These are phyloP conservation scores for Piscicola geometra DNA, from an alignment of 2,888 invertebrate species.

Conservation along the genomic window DNA sequence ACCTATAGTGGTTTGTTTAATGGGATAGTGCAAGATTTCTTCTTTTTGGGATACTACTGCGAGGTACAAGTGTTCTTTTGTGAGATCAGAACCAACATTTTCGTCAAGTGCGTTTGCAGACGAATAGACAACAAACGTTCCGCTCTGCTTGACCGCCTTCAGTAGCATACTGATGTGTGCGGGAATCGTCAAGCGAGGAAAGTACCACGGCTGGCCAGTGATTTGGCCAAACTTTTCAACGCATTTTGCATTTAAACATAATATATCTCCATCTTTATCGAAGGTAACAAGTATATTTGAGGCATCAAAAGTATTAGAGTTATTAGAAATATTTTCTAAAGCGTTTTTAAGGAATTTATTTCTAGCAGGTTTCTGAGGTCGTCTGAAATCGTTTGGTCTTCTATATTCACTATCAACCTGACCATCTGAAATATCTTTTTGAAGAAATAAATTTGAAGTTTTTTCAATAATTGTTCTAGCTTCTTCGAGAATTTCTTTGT, in stretches of 20 bases:
- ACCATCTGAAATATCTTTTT: too few relatives aligned
- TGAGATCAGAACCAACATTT: background rate
- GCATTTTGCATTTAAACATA: background rate
- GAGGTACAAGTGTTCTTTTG: background rate
- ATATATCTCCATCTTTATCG: constrained; percentile 22
- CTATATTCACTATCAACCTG: too few relatives aligned
- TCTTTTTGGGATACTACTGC: background rate
- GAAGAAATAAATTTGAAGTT: too few relatives aligned
- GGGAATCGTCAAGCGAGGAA: background rate
- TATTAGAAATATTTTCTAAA: too few relatives aligned
- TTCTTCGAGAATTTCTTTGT: too few relatives aligned
- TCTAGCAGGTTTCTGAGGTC: too few relatives aligned
- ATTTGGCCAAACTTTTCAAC: background rate
- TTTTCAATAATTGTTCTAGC: too few relatives aligned
- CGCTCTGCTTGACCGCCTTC: background rate
- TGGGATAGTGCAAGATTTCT: constrained; percentile 18
- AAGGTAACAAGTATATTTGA: background rate
- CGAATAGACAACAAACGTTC: constrained; percentile 3
- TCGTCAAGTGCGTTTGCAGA: too few relatives aligned
- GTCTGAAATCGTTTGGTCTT: too few relatives aligned
- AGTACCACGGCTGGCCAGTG: background rate
- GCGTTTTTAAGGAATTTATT: too few relatives aligned
- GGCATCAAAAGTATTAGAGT: too few relatives aligned
- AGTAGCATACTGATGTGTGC: constrained; percentile 8
- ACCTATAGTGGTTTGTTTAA: background rate